Base-by-base conservation (phyloP, 2,888 invertebrate genomes). In the Nomada goodeniana region DNA sequence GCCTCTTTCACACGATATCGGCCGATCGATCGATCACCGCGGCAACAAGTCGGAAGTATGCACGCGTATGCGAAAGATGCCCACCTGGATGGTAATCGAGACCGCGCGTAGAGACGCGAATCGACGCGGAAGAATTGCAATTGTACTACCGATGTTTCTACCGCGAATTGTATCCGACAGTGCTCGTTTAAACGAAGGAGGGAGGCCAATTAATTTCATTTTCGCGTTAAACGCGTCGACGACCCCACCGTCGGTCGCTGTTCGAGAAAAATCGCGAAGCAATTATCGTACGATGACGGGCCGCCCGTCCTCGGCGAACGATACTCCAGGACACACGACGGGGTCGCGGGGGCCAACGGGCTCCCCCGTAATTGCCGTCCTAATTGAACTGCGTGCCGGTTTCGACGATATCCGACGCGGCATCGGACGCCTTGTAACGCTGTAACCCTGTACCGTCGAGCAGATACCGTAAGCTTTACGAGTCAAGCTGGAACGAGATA, bases 321-420 rank as follows among this genome's bases (percentile, higher is more conserved):
- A 47, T 57, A 44, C 29, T 13, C 20, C 10, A 36, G 15, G 47
- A 29, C 63, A 42, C n/a, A n/a, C 78, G 85, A 83, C 84, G 83
- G 85, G 88, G 83, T 86, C 82, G 70, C 78, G 74, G 85, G 85
- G 83, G 79, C 86, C 81, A 85, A 82, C 76, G 71, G 81, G 81
- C 75, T 77, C 72, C 80, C 67, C 84, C 76, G 61, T 89, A 88
- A 89, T 89, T 88, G 86, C 89, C 81, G 77, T 84, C 82, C 89
- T 76, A 83, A 86, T 85, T 86, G 86, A 85, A 83, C 60, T 53
- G 76, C 57, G 71, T 52, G 20, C 64, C 73, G 74, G 83, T 86
- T 79, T 83, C 68, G 86, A 86, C 75, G 82, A 82, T 78, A 85
- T 67, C 65, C 75, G 78, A 82, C 36, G 72, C 86, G 76, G 74